Conservation (phyloP, 2,888 invertebrate species). For the Amblyteles armatorius region DNA sequence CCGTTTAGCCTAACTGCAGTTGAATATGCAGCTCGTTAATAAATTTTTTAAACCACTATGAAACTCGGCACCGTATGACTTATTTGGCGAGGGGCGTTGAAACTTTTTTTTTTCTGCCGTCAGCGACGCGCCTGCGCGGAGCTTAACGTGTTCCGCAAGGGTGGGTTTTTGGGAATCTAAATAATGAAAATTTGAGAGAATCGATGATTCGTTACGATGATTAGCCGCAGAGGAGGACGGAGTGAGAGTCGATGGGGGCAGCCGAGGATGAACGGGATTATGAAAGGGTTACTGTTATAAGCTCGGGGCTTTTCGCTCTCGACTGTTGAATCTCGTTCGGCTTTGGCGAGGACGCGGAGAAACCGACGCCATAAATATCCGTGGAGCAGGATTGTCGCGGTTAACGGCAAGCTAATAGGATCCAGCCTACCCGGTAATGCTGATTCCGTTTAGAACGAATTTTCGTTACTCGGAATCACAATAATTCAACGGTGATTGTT, state of each 20-base stretch:
- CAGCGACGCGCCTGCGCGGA: not conserved
- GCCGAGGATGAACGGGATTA: conserved; percentile 22
- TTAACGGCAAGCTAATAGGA: conserved; percentile 63
- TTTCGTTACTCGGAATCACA: conserved; percentile 42
- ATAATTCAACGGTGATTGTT: conserved; percentile 33
- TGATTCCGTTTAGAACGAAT: conserved; percentile 24
- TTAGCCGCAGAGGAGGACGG: conserved; percentile 1
- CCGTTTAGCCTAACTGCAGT: conserved; percentile 29
- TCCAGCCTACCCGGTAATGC: conserved; percentile 55
- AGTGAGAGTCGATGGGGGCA: not conserved
- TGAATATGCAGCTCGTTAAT: conserved; percentile 5
- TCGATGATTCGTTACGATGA: conserved; percentile 51
- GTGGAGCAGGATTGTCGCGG: conserved; percentile 58
- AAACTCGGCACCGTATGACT: not conserved
- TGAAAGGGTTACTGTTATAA: conserved; percentile 24
- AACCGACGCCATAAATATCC: conserved; percentile 64
- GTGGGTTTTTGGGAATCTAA: not conserved
- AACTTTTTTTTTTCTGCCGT: not conserved
- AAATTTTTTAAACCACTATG: conserved; percentile 24
- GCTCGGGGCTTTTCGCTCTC: not conserved
- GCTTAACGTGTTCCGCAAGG: not conserved
- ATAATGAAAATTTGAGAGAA: not conserved
- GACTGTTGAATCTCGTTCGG: conserved; percentile 41
- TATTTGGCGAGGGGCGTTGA: not conserved
- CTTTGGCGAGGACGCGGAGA: conserved; percentile 41